Evolutionary conservation across 2,888 invertebrate species (phyloP), one percentile per base, ranked within the genome.

Genomic region (Spilarctia lutea): DNA sequence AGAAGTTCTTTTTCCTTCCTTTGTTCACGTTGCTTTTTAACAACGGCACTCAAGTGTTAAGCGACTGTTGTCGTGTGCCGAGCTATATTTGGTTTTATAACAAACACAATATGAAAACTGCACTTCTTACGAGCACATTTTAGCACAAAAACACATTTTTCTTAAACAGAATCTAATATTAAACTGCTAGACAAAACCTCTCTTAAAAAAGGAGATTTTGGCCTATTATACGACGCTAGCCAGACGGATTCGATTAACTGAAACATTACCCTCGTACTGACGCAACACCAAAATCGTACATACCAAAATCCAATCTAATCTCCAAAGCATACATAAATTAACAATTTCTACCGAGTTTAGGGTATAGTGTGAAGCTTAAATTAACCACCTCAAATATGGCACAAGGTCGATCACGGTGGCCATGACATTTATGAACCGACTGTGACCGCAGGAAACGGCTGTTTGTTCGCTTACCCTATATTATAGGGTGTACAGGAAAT

Each of bases 341-440:
- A 30, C 7, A 30, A 66, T 68, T 69, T 45, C 52, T 52, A 45
- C n/a, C 11, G 7, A 74, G 42, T 72, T 75, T 77, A 65, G n/a
- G 65, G 74, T 63, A 66, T 60, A 71, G 30, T n/a, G 74, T 70
- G 71, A 76, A 79, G 72, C 63, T 42, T 33, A 45, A 77, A 75
- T 60, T 68, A 75, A 69, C 11, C 60, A 66, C 68, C 35, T 60
- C 73, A 63, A 79, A 85, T 76, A 24, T 76, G n/a, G 78, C 65
- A 73, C 78, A 80, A 83, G 82, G 84, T 45, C 72, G 65, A 42
- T 45, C 72, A 75, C 39, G 48, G 66, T 75, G 83, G 71, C 88
- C 87, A 72, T 86, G 89, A 81, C 85, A 79, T 85, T 86, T 66
- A 80, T 72, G 69, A 81, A 70, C 68, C 73, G 75, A 70, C 75